Percentiles rank a stretch among this genome's conserved stretches.
phyloP scores from a whole-genome alignment of 2,888 invertebrate genomes.

The Therioaphis trifolii region DNA sequence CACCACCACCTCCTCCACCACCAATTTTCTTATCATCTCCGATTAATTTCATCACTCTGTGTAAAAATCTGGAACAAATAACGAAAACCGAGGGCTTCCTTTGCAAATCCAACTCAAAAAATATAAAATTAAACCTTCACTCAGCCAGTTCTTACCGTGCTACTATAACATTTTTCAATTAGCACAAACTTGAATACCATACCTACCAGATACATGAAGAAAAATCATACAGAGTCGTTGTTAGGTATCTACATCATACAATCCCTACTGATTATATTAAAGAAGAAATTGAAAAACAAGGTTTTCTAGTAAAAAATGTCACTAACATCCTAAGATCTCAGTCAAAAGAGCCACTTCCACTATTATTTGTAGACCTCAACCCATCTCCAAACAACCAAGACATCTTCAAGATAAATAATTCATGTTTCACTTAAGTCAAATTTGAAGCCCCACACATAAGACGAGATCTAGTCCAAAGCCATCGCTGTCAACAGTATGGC shows the following conservation, averaged over 20 bases:
- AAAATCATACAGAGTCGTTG: background rate
- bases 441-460: constrained; percentile 21
- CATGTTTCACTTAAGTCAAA: background rate
- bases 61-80: constrained; percentile 1
- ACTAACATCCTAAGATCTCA: constrained; percentile 22
- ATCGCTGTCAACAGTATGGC: constrained; percentile 30
- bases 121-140: constrained; percentile 12
- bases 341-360: background rate
- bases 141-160: constrained; percentile 14
- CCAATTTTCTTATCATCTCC: constrained; percentile 28
- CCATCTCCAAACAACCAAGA: constrained; percentile 15
- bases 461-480: constrained; percentile 20
- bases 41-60: constrained; percentile 3
- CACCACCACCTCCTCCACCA: constrained; percentile 5
- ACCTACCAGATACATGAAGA: background rate
- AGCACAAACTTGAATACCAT: background rate
- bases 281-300: background rate
- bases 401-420: background rate
- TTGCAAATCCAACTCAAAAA: constrained; percentile 1
- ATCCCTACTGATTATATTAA: background rate
- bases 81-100: constrained; percentile 5
- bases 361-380: background rate
- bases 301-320: constrained; percentile 3
- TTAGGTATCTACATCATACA: constrained; percentile 4
- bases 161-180: background rate